These are phyloP conservation scores for Nansenia antarctica DNA, from an alignment of 2,113 vertebrate genomes.

Conservation along the genomic window DNA sequence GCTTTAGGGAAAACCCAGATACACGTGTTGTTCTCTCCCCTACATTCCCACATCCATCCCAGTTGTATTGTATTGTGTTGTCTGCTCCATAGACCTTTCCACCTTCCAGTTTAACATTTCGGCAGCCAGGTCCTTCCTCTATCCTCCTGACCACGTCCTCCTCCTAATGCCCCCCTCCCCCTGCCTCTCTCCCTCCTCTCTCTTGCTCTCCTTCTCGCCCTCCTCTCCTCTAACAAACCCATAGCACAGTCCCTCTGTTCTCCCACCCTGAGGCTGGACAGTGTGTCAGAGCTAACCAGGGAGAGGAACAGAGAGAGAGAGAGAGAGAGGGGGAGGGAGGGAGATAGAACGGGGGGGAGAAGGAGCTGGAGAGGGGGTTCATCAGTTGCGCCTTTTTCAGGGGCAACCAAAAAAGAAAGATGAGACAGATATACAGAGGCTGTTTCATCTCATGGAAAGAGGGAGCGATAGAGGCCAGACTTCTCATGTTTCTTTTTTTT, in stretches of 20 bases:
- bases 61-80: not conserved
- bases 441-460: slow-evolving; percentile 76
- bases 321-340: slow-evolving; percentile 36
- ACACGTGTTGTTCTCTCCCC: not conserved
- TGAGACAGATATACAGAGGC: slow-evolving; percentile 76
- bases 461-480: slow-evolving; percentile 62
- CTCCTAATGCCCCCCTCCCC: slow-evolving; percentile 31
- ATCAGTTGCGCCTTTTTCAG: slow-evolving; percentile 71
- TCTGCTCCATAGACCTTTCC: not conserved
- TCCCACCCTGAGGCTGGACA: slow-evolving; percentile 79
- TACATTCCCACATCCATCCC: not conserved
- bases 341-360: slow-evolving; percentile 22
- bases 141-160: slow-evolving; percentile 39
- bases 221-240: slow-evolving; percentile 70
- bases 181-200: slow-evolving; percentile 19
- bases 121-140: slow-evolving; percentile 55
- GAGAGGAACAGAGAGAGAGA: slow-evolving; percentile 71
- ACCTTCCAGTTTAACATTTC: slow-evolving; percentile 38
- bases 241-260: slow-evolving; percentile 80
- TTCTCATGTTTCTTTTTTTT: slow-evolving; percentile 62
- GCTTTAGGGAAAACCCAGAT: slow-evolving; percentile 5
- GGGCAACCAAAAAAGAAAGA: slow-evolving; percentile 72
- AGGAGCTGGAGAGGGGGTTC: slow-evolving; percentile 48
- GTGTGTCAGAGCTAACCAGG: slow-evolving; percentile 81
- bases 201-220: slow-evolving; percentile 18